phyloP scores from a whole-genome alignment of 2,797 vertebrate species.

The Neostethus bicornis region DNA sequence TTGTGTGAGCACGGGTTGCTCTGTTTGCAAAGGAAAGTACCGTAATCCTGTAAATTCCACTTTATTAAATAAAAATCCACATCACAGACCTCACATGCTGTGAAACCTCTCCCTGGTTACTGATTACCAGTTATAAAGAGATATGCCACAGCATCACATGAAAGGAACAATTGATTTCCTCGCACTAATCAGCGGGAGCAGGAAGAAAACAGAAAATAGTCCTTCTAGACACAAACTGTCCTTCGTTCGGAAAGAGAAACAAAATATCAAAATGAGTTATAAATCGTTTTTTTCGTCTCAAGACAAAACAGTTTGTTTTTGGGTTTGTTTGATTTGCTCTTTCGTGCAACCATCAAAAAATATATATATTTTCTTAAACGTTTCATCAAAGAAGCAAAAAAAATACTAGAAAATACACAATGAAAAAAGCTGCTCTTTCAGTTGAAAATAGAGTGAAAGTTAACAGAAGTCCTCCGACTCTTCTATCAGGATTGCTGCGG shows the following conservation, averaged over 20 bases:
- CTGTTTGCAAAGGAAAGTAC: constrained; percentile 12
- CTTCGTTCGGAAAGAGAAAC: not conserved
- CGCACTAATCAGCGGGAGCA: constrained; percentile 63
- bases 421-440: too few species aligned
- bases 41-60: constrained; percentile 54
- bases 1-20: constrained; percentile 4
- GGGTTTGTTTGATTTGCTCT: not conserved
- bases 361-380: too few species aligned
- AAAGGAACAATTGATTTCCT: constrained; percentile 74
- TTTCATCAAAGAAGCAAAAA: too few species aligned
- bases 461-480: not conserved
- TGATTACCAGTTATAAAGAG: constrained; percentile 70
- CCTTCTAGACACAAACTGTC: constrained; percentile 5
- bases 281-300: not conserved
- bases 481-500: not conserved
- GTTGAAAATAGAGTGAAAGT: not conserved
- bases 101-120: constrained; percentile 68
- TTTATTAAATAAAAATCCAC: constrained; percentile 73
- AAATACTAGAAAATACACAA: too few species aligned
- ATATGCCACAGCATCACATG: constrained; percentile 68
- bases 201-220: constrained; percentile 25
- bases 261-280: not conserved
- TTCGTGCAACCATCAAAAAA: not conserved
- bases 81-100: constrained; percentile 59
- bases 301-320: not conserved